Evolutionary conservation across 2,888 invertebrate species (phyloP), one percentile per base, ranked within the genome.

Genomic region (Rhorus exstirpatorius): DNA sequence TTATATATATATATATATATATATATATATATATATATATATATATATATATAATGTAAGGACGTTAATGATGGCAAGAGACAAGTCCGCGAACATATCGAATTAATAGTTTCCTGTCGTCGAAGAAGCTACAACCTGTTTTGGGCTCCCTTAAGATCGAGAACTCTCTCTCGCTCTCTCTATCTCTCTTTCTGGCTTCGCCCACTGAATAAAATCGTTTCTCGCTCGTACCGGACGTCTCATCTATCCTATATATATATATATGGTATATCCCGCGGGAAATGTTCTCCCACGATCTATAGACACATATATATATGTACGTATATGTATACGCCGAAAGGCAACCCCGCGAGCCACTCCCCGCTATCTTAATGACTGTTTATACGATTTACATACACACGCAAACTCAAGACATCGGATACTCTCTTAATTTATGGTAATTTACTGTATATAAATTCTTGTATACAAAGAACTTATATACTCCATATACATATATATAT

Each of bases 41-140:
- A 19, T 21, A 7, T 19, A 51, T 7, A 7, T 49, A 8, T 21
- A 12, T 6, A 14, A 35, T 31, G 24, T n/a, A 14, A 14, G 21
- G 12, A 75, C 17, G 63, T 63, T 61, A 63, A 79, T 24, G 76
- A 71, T 71, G 31, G 44, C 71, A 77, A 63, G 55, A 74, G 71
- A 75, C 74, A 75, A 75, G 63, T 71, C 12, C 51, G 74, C 41
- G 55, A 46, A 63, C 70, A 71, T 19, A 10, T 46, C 65, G 58
- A 81, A 81, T 60, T 65, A 53, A 77, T 81, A 63, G 77, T 77
- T 81, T 81, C 81, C 81, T 63, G 81, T 71, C 71, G 76, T 65
- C 76, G 65, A 51, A 44, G 65, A 71, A 71, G 51, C 44, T 55
- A 71, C 71, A 81, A 77, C 77, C 81, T 81, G 81, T 81, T 81